Evolutionary conservation across 2,113 vertebrate species (phyloP).

Genomic region (Speoplatyrhinus poulsoni): DNA sequence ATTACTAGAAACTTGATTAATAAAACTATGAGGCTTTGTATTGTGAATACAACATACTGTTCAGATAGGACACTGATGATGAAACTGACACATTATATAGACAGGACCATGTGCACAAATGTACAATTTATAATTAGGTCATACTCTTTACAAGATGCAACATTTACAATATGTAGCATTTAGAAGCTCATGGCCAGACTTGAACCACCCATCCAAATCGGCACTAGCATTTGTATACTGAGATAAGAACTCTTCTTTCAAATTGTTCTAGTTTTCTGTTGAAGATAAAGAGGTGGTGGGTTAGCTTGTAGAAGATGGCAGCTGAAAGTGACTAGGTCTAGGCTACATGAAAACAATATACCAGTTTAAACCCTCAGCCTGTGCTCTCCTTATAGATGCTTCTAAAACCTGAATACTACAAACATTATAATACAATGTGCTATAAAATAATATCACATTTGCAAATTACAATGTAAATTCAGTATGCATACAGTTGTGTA

Average conservation of each 20-base stretch:
- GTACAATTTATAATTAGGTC: not conserved
- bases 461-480: too few relatives aligned
- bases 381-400: too few relatives aligned
- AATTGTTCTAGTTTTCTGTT: not conserved
- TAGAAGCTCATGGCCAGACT: not conserved
- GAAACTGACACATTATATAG: conserved; percentile 33
- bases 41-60: not conserved
- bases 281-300: not conserved
- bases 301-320: not conserved
- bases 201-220: not conserved
- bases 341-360: too few relatives aligned
- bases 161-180: not conserved
- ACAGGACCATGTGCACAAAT: not conserved
- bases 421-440: too few relatives aligned
- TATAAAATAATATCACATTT: too few relatives aligned
- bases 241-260: conserved; percentile 2
- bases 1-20: too few relatives aligned
- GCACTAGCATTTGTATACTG: not conserved
- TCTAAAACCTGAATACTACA: too few relatives aligned
- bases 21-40: not conserved
- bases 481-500: too few relatives aligned
- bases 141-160: not conserved
- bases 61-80: conserved; percentile 38
- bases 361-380: too few relatives aligned
- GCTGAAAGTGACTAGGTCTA: not conserved